Conservation (phyloP, 2,888 invertebrate species). For the Sesia bembeciformis region DNA sequence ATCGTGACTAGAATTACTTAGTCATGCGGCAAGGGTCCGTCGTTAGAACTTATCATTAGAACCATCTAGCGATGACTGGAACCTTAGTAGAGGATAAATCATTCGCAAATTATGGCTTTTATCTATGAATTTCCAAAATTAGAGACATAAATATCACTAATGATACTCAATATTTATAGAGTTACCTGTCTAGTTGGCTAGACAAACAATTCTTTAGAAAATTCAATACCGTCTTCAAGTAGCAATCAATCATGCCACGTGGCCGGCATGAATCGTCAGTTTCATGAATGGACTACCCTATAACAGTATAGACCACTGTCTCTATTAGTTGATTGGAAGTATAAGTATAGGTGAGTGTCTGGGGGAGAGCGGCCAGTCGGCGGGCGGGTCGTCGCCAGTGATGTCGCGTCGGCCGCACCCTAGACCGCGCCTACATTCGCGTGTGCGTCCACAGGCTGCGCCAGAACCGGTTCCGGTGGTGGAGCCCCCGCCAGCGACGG, state of each 20-base stretch:
- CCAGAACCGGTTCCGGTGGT: conserved; percentile 53
- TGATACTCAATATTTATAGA: too few relatives aligned
- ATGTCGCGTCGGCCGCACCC: conserved; percentile 64
- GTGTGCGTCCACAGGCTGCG: conserved; percentile 57
- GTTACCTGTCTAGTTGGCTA: too few relatives aligned
- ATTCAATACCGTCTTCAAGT: too few relatives aligned
- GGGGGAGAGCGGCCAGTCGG: conserved; percentile 49
- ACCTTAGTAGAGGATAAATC: conserved; percentile 15
- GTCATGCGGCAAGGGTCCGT: conserved; percentile 43
- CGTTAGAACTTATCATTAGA: conserved; percentile 36
- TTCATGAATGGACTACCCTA: conserved; percentile 32
- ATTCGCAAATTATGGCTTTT: conserved; percentile 10
- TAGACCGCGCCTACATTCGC: conserved; percentile 48
- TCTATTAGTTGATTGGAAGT: conserved; percentile 46
- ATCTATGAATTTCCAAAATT: not conserved
- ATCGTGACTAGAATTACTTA: conserved; percentile 56
- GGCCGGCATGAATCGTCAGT: conserved; percentile 20
- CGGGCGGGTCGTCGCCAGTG: conserved; percentile 44
- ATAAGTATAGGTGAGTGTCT: conserved; percentile 12
- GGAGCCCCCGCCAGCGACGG: conserved; percentile 53
- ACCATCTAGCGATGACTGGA: conserved; percentile 15
- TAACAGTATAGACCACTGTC: conserved; percentile 26
- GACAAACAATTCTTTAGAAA: too few relatives aligned
- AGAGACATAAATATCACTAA: too few relatives aligned
- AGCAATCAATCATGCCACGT: conserved; percentile 30